Percentiles rank a stretch among this genome's conserved stretches.
These are phyloP conservation scores for Monomorium pharaonis DNA, from an alignment of 1,140 invertebrate genomes.

Conservation along the genomic window DNA sequence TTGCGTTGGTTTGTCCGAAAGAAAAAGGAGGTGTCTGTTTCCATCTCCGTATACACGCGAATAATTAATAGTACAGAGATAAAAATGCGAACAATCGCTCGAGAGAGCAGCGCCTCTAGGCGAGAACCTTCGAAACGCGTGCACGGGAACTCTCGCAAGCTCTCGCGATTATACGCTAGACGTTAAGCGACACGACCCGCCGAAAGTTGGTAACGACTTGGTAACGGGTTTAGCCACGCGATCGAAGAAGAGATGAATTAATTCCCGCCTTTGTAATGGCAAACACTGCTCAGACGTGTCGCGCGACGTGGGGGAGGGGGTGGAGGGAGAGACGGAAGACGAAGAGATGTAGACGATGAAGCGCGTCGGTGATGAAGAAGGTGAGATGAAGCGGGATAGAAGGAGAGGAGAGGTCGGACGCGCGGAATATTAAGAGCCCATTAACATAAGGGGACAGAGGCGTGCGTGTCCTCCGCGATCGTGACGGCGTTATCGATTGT, in stretches of 20 bases:
- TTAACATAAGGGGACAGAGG: slow-evolving; percentile 82
- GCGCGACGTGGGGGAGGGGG: not conserved
- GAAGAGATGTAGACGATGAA: slow-evolving; percentile 48
- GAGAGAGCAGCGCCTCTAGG: not conserved
- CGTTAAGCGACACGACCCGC: not conserved
- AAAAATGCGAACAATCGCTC: not conserved
- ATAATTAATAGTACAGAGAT: not conserved
- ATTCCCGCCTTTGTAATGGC: slow-evolving; percentile 55
- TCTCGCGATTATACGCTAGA: not conserved
- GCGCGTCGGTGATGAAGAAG: slow-evolving; percentile 31
- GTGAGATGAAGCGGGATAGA: slow-evolving; percentile 60
- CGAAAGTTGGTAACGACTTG: slow-evolving; percentile 41
- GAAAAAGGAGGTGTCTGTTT: not conserved
- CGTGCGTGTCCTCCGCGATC: slow-evolving; percentile 80
- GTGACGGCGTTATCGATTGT: slow-evolving; percentile 84
- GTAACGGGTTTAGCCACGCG: slow-evolving; percentile 45
- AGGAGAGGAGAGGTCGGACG: slow-evolving; percentile 61
- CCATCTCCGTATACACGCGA: not conserved
- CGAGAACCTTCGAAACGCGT: no score
- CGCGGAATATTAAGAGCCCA: slow-evolving; percentile 82
- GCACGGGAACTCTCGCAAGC: not conserved
- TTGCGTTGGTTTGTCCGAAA: not conserved
- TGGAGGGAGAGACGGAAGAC: slow-evolving; percentile 36
- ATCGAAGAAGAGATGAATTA: slow-evolving; percentile 59
- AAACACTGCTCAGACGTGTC: slow-evolving; percentile 45